Base-by-base conservation (phyloP, 2,113 vertebrate genomes). In the Fukomys damarensis region DNA sequence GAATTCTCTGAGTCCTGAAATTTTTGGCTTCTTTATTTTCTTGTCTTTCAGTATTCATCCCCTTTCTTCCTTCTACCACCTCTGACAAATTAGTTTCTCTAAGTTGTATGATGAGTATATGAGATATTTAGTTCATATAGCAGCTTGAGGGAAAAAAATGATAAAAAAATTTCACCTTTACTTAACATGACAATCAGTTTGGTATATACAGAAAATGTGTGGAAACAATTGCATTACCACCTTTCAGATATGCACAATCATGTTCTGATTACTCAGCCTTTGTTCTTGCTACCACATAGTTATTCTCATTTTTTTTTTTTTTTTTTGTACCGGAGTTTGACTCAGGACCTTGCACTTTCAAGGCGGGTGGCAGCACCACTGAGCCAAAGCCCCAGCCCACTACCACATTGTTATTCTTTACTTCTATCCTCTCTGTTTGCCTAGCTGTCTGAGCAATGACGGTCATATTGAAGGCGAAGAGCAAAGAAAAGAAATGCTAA, bases 401-500 rank as follows among this genome's bases (percentile, higher is more conserved):
- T 35, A 0, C 41, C 3, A 28, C 41, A n/a, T n/a, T 91, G 87
- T 61, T 46, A 59, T 91, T 88, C 43, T 95, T 91, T 89, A 35
- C 61, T 19, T 10, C 7, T 17, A 52, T 63, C 4, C 13, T 76
- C 84, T 95, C 85, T 89, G 63, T 66, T 94, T 95, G 86, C 28
- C 56, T 79, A 86, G 49, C 4, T 86, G 38, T 90, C 93, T 93
- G 56, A 89, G 54, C 49, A 87, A 58, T 92, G 85, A 77, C 58
- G 72, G 43, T 91, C 72, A 72, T 32, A 74, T 1, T 38, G 41
- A 96, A 89, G 24, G 49, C 41, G 91, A 79, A 74, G 59, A 85
- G 63, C 95, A 94, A 89, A 79, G 76, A 83, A 93, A 95, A 91
- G 30, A 81, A 86, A 85, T 54, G 38, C 49, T 94, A 56, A 65